Base-by-base conservation (phyloP, 1,140 invertebrate genomes). In the Nilaparvata lugens region DNA sequence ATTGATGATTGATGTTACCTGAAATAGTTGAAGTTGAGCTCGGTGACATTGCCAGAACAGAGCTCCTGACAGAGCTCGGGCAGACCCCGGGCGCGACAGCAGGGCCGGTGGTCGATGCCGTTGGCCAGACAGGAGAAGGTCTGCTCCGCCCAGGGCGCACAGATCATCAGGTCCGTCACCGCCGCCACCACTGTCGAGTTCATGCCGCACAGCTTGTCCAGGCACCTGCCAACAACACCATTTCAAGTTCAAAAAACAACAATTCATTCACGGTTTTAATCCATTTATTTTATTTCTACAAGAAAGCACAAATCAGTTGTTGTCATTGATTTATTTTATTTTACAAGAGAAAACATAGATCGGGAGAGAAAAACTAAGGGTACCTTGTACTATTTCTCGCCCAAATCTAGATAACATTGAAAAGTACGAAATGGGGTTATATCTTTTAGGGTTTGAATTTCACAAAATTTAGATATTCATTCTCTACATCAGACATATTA, bases 71-170 rank as follows among this genome's bases (percentile, higher is more conserved):
- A 93, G 0, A 81, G 73, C 0, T 81, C 76, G 0, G 89, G 87
- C 7, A 93, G 78, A 0, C 88, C 88, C 31, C 85, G 74, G 0
- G 83, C 77, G 19, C 79, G 76, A 69, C 89, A 92, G 74, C 89
- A 93, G 0, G 85, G 82, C 1, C 85, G 86, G 73, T 91, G 89
- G 74, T 92, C 88, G 60, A 86, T 79, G 1, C 86, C 85, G 67
- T 91, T 88, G 14, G 87, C 83, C 53, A 92, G 74, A 69, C 89
- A 92, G 2, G 81, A 81, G 68, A 91, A 91, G 2, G 87, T 88
- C 19, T 83, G 81, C 0, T 83, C 79, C 1, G 87, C 86, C 86
- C 87, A 91, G 0, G 89, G 87, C 0, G 89, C 89, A 71, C 89
- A 92, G 25, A 91, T 89, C 84, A 92, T 90, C 65, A 91, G 75